Base-by-base conservation (phyloP, 92 coral and sea anemone genomes). In the Parazoanthus darwini region DNA sequence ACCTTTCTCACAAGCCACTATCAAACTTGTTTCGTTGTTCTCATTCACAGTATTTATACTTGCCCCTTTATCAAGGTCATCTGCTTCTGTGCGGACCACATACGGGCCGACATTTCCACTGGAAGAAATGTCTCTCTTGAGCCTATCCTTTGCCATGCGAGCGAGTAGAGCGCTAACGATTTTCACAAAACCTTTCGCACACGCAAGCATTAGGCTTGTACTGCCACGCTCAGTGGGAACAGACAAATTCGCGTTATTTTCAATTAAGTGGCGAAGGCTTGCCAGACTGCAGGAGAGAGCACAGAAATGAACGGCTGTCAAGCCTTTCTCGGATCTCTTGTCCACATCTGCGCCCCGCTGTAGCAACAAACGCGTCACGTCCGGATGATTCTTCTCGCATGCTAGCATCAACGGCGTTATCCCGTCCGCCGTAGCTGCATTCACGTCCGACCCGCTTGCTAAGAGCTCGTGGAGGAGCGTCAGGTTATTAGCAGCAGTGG, bases 1-100 rank as follows among this genome's bases (percentile, higher is more conserved):
- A 1, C 95, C 97, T 78, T 91, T 93, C 83, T 94, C 97, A 25
- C 97, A 94, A 3, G 97, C 97, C 89, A 94, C 91, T 90, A 94
- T 94, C 63, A 94, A 75, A 50, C 95, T 89, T 15, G 97, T 94
- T 90, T 94, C 95, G 0, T 89, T 91, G 51, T 91, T 91, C 86
- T 92, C 97, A 56, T 94, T 92, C 1, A 80, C 91, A 51, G 82
- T 79, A 70, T 94, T 93, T 58, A 92, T 78, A 54, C 89, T 93
- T 44, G 80, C 78, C 42, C 26, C 90, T 79, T 77, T 70, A 63
- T 10, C 92, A 29, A 1, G n/a, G 58, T 54, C 42, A 58, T 58
- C 79, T 51, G 56, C 58, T 70, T 46, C 79, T 44, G 78, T 11
- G 2, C 22, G 66, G 6, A n/a, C 15, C 25, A 66, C 5, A 35